These are phyloP conservation scores for Gallinago stenura DNA, from an alignment of 2,797 vertebrate species.

Conservation along the genomic window DNA sequence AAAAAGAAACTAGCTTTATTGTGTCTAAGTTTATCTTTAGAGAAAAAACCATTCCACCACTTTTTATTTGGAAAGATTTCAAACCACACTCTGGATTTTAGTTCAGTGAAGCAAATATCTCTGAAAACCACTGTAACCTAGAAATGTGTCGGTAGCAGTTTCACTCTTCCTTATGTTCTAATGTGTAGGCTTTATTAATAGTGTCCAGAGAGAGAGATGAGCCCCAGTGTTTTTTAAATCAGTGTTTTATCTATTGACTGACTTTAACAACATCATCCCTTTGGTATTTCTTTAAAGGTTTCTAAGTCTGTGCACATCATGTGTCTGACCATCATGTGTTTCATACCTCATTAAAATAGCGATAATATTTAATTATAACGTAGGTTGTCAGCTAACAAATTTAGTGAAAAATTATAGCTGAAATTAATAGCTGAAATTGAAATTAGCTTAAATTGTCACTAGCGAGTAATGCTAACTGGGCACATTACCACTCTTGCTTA, in stretches of 20 bases:
- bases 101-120: slow-evolving; percentile 46
- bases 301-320: slow-evolving; percentile 3
- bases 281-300: slow-evolving; percentile 56
- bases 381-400: slow-evolving; percentile 66
- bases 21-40: slow-evolving; percentile 12
- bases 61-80: slow-evolving; percentile 51
- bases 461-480: neutral
- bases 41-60: slow-evolving; percentile 38
- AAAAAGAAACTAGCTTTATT: slow-evolving; percentile 5
- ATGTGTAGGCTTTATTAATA: slow-evolving; percentile 67
- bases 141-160: neutral
- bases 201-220: slow-evolving; percentile 67
- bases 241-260: slow-evolving; percentile 61
- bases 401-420: slow-evolving; percentile 52
- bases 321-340: slow-evolving; percentile 30
- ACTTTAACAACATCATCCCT: slow-evolving; percentile 21
- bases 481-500: neutral
- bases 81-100: slow-evolving; percentile 51
- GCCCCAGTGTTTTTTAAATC: neutral
- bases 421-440: neutral
- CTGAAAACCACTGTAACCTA: slow-evolving; percentile 53
- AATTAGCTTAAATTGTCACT: slow-evolving; percentile 41
- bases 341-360: slow-evolving; percentile 62
- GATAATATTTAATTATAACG: slow-evolving; percentile 61
- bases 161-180: slow-evolving; percentile 36